Evolutionary conservation across 2,888 invertebrate species (phyloP).

Genomic region (Temnothorax ravouxi): DNA sequence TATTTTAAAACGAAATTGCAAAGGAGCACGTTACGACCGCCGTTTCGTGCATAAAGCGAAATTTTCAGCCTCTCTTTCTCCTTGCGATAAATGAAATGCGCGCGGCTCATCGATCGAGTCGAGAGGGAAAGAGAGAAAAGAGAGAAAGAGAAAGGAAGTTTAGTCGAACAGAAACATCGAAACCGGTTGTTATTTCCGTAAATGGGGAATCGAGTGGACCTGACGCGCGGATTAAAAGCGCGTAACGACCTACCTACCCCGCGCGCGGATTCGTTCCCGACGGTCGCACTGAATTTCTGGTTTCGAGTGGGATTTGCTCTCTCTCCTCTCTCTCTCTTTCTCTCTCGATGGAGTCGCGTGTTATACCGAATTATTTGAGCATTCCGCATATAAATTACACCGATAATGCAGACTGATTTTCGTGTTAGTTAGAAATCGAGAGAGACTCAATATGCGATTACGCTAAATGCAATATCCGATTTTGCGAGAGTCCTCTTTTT

Average conservation of each 20-base stretch:
- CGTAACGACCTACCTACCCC: conserved; percentile 33
- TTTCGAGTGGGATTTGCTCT: conserved; percentile 52
- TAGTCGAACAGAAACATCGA: conserved; percentile 19
- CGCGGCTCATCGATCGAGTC: conserved; percentile 14
- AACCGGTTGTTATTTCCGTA: conserved; percentile 52
- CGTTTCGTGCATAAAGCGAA: background rate
- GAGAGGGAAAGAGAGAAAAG: background rate
- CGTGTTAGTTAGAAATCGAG: conserved; percentile 49
- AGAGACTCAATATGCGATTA: conserved; percentile 39
- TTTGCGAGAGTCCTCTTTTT: conserved; percentile 15
- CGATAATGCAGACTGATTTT: conserved; percentile 48
- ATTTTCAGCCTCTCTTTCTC: conserved; percentile 17
- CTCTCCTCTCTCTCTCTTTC: background rate
- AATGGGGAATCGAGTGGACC: conserved; percentile 47
- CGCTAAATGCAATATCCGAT: conserved; percentile 38
- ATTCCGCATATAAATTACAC: conserved; percentile 55
- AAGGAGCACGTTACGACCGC: conserved; percentile 13
- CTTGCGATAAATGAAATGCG: conserved; percentile 22
- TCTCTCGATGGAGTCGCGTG: conserved; percentile 41
- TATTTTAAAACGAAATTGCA: conserved; percentile 37
- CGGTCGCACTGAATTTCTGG: conserved; percentile 40
- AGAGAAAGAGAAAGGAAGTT: background rate
- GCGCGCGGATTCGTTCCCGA: conserved; percentile 27
- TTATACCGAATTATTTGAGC: conserved; percentile 54
- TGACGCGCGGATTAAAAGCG: conserved; percentile 49